Percentiles rank a stretch among this genome's conserved stretches.
Evolutionary conservation across 2,888 invertebrate species (phyloP).

Genomic region (Tetrapedia diversipes): DNA sequence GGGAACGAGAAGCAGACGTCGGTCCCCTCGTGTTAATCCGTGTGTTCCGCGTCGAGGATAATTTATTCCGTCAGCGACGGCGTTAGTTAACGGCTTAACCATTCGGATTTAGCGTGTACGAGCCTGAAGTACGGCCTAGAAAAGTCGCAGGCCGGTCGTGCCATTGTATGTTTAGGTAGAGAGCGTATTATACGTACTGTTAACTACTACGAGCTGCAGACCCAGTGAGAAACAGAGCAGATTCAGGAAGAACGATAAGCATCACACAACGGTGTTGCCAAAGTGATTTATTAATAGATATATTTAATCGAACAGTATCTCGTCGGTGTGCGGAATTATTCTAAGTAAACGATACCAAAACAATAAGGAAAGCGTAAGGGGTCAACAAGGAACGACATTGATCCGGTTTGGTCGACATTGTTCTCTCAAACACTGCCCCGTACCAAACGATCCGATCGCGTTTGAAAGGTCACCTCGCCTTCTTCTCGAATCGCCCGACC

Average conservation of each 20-base stretch:
- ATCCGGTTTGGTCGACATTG: conserved; percentile 26
- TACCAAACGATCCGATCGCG: conserved; percentile 32
- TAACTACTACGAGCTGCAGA: conserved; percentile 27
- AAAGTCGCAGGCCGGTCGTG: conserved; percentile 49
- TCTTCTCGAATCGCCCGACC: not conserved
- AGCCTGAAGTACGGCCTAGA: conserved; percentile 52
- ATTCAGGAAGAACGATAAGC: conserved; percentile 1
- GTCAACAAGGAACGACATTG: conserved; percentile 14
- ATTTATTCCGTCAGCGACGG: conserved; percentile 43
- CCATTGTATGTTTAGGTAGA: conserved; percentile 62
- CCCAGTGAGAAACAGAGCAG: conserved; percentile 13
- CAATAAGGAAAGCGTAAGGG: conserved; percentile 9
- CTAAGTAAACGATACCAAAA: conserved; percentile 22
- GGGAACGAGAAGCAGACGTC: not conserved
- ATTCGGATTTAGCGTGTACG: conserved; percentile 43
- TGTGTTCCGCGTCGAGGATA: conserved; percentile 30
- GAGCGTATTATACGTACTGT: conserved; percentile 45
- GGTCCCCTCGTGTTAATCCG: conserved; percentile 4
- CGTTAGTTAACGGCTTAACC: conserved; percentile 47
- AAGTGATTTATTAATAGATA: conserved; percentile 20
- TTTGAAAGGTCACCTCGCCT: conserved; percentile 24
- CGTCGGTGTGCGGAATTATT: conserved; percentile 22
- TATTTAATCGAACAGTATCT: conserved; percentile 17
- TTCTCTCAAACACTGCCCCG: conserved; percentile 56
- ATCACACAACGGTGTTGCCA: conserved; percentile 7